Evolutionary conservation across 2,888 invertebrate genomes (phyloP), one percentile per base, ranked within the genome.

Genomic region (Drosophila paramelanica): DNA sequence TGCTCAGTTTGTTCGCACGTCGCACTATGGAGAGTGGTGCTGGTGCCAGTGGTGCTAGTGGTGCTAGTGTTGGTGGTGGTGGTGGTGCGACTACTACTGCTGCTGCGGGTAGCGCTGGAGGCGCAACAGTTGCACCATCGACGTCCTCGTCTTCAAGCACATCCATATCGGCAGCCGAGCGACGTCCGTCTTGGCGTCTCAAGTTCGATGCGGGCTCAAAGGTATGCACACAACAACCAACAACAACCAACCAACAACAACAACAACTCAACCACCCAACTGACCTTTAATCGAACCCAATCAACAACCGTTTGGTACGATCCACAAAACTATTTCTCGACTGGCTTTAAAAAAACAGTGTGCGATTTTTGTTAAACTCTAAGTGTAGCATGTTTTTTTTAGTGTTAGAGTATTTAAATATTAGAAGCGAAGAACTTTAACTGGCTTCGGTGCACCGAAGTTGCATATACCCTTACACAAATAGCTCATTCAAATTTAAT

Each of bases 181-280:
- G 97, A 84, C 95, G 97, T 91, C 97, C 98, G 43, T 97, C 97
- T 86, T 98, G 98, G 98, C 95, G 97, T 92, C 94, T 98, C 90
- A 95, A 96, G 92, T 96, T 97, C 93, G 97, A 97, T 94, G 96
- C 96, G 93, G 94, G 95, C 93, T 96, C 96, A 94, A 98, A 97
- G 97, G 97, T 97, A 94, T 90, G 90, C 90, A 87, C 79, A 67
- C 52, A 67, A 64, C 77, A 59, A 62, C 57, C 56, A 41, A 70
- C n/a, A 59, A 17, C 50, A 49, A 70, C 36, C 46, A 33, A 57
- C 69, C 69, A 56, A 70, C 49, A 49, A 70, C 42, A 65, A 62
- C 46, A 57, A 33, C 43, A 57, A 49, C 23, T 27, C 41, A 49
- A 62, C 51, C 41, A 64, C 25, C 51, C 65, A 74, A 77, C 67